phyloP scores from a whole-genome alignment of 1,140 invertebrate genomes.

The Oryzaephilus surinamensis region DNA sequence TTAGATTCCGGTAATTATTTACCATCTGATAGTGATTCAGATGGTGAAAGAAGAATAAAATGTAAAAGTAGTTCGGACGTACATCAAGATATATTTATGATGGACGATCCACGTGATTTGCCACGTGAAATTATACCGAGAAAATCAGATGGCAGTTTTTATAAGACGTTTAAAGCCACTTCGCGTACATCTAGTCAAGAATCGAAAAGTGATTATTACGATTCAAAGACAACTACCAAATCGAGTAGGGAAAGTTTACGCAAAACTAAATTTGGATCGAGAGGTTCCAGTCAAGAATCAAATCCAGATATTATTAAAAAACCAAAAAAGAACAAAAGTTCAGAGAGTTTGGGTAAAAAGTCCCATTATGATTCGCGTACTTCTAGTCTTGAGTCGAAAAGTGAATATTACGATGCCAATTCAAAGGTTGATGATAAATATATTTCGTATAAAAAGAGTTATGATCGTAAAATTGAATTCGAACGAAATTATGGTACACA shows the following conservation, averaged over 20 bases:
- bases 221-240: conserved; percentile 48
- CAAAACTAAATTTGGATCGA: conserved; percentile 42
- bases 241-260: conserved; percentile 49
- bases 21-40: conserved; percentile 49
- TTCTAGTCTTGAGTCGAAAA: conserved; percentile 40
- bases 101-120: conserved; percentile 54
- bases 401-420: conserved; percentile 39
- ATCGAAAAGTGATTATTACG: conserved; percentile 54
- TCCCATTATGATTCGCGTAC: conserved; percentile 41
- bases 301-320: conserved; percentile 48
- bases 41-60: conserved; percentile 44
- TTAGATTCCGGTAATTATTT: conserved; percentile 58
- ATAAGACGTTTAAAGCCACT: conserved; percentile 51
- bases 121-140: conserved; percentile 54
- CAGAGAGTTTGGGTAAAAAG: too few relatives aligned
- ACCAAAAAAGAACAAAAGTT: conserved; percentile 20
- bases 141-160: conserved; percentile 55
- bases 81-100: conserved; percentile 50
- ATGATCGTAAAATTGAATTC: conserved; percentile 33
- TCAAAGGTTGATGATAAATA: conserved; percentile 21
- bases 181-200: conserved; percentile 55
- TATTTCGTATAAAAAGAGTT: too few relatives aligned
- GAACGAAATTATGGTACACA: conserved; percentile 47
- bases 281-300: conserved; percentile 53
- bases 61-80: conserved; percentile 49